Base-by-base conservation (phyloP, 2,888 invertebrate species). In the Euplexia lucipara region DNA sequence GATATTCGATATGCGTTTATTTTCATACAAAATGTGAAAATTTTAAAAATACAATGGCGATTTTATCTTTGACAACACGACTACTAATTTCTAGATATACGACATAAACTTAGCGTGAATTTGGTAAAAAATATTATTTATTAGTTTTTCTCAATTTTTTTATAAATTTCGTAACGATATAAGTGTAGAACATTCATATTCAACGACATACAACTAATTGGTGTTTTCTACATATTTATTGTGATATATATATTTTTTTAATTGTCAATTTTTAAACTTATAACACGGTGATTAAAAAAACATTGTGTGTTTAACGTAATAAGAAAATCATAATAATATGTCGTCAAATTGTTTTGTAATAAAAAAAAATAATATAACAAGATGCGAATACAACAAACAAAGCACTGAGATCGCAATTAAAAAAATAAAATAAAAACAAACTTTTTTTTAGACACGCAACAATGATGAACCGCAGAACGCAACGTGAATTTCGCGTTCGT, bases 341-440 rank as follows among this genome's bases (percentile, higher is more conserved):
- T 60, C 63, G 49, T 65, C 62, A 70, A 35, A 54, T 59, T 57
- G 47, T 20, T 48, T 49, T 60, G 53, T 49, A 44, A 58, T 30
- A 42, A 20, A 42, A 7, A 26, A 67, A 45, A 60, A n/a, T n/a
- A 66, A 45, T 61, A 52, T 73, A 70, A 77, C 64, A 66, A 73
- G 49, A 64, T 18, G 41, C 56, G 48, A 72, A 66, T 64, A 66
- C 57, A 79, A 81, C 53, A 66, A 66, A 73, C 61, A 67, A 75
- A 82, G 81, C 78, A 67, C 22, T 82, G 82, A 82, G 81, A 82
- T 82, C 83, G 65, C 68, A 66, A 70, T 48, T 18, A 54, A 64
- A 61, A 59, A 64, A 54, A 52, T n/a, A 52, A 47, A 32, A 18
- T 26, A 20, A 14, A 57, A 47, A 44, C n/a, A 18, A 12, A 10